Evolutionary conservation across 2,797 vertebrate genomes (phyloP).

Genomic region (Rhinatrema bivittatum): DNA sequence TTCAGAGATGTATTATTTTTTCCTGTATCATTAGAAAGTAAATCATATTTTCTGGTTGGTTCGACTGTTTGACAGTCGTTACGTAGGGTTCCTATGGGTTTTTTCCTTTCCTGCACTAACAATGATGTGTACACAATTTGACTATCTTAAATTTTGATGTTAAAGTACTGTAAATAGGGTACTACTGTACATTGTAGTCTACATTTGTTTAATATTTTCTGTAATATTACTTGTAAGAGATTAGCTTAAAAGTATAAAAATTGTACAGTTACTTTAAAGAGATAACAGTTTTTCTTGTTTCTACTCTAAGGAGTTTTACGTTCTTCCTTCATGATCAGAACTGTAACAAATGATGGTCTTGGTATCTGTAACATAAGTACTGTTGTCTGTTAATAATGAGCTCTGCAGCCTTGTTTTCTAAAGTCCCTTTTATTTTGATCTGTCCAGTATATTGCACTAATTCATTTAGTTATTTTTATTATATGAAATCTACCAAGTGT

Average conservation of each 20-base stretch:
- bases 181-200: constrained; percentile 90
- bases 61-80: constrained; percentile 47
- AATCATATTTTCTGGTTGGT: constrained; percentile 39
- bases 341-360: constrained; percentile 73
- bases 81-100: no score
- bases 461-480: constrained; percentile 73
- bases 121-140: constrained; percentile 83
- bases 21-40: constrained; percentile 38
- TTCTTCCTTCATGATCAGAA: constrained; percentile 69
- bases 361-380: constrained; percentile 69
- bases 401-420: constrained; percentile 57
- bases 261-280: constrained; percentile 83
- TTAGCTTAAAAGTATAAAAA: constrained; percentile 74
- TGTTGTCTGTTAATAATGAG: constrained; percentile 54
- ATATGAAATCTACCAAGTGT: constrained; percentile 62
- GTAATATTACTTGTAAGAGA: constrained; percentile 83
- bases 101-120: no score
- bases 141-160: constrained; percentile 80
- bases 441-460: constrained; percentile 85
- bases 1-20: constrained; percentile 15
- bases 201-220: constrained; percentile 83
- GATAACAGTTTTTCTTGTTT: constrained; percentile 46
- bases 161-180: constrained; percentile 97
- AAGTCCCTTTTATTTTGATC: constrained; percentile 72
- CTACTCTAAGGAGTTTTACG: constrained; percentile 54